A percentile compares a stretch with the other conserved stretches of the same genome.
Evolutionary conservation across 2,113 vertebrate genomes (phyloP).

Genomic region (Neotoma lepida): DNA sequence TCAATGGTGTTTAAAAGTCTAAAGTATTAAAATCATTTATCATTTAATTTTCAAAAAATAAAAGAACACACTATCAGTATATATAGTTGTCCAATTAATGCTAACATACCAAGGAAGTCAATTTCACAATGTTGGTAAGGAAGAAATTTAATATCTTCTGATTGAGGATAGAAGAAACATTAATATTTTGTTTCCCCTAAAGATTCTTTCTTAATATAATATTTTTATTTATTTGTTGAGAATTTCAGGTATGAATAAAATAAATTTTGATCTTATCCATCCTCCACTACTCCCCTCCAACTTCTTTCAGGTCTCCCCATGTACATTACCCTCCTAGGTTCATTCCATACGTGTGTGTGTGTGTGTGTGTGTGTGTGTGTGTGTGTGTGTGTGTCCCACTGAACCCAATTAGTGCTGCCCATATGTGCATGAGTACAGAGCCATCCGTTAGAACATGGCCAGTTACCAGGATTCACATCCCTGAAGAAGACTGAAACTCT

Average conservation of each 20-base stretch:
- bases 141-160: constrained; percentile 38
- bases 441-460: background rate
- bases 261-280: background rate
- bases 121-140: background rate
- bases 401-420: background rate
- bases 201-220: background rate
- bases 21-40: background rate
- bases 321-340: background rate
- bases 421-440: too few relatives aligned
- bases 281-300: background rate
- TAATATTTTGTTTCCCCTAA: background rate
- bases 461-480: background rate
- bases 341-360: background rate
- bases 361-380: too few relatives aligned
- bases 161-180: background rate
- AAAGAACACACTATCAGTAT: background rate
- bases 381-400: background rate
- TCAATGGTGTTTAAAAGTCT: background rate
- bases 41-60: constrained; percentile 52
- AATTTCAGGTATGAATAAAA: background rate
- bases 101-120: background rate
- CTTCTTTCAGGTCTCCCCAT: too few relatives aligned
- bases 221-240: background rate
- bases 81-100: constrained; percentile 27
- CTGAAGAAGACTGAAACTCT: background rate